These are phyloP conservation scores for Porites lutea DNA, from an alignment of 64 coral and sea anemone species.

Conservation along the genomic window DNA sequence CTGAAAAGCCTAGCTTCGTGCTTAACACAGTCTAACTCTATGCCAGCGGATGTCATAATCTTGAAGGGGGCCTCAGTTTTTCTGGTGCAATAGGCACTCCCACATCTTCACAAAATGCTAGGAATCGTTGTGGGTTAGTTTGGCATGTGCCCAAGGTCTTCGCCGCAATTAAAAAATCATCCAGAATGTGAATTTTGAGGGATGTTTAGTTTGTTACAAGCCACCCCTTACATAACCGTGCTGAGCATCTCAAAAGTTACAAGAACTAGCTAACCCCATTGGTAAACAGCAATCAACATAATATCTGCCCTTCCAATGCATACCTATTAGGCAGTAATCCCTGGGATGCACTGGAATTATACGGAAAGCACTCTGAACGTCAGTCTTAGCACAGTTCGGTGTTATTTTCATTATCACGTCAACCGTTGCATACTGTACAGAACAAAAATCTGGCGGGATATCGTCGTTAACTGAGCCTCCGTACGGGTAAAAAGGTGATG, in stretches of 20 bases:
- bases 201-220: not conserved
- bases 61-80: conserved; percentile 1
- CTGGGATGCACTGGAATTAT: conserved; percentile 11
- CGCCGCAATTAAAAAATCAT: conserved; percentile 27
- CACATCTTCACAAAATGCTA: not conserved
- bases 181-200: conserved; percentile 28
- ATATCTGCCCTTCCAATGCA: conserved; percentile 26
- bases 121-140: not conserved
- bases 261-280: conserved; percentile 35
- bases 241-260: conserved; percentile 39
- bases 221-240: conserved; percentile 24
- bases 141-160: not conserved
- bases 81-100: conserved; percentile 31
- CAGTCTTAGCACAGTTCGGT: conserved; percentile 22
- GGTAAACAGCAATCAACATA: conserved; percentile 27
- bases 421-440: conserved; percentile 18
- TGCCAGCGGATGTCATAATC: conserved; percentile 10
- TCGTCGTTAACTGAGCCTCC: conserved; percentile 22
- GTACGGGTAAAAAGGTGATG: not conserved
- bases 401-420: conserved; percentile 20
- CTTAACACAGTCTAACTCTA: conserved; percentile 16
- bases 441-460: conserved; percentile 1
- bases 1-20: conserved; percentile 5
- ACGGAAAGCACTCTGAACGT: conserved; percentile 8
- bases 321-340: conserved; percentile 6